phyloP scores from a whole-genome alignment of 2,113 vertebrate species.

The Pao palembangensis region DNA sequence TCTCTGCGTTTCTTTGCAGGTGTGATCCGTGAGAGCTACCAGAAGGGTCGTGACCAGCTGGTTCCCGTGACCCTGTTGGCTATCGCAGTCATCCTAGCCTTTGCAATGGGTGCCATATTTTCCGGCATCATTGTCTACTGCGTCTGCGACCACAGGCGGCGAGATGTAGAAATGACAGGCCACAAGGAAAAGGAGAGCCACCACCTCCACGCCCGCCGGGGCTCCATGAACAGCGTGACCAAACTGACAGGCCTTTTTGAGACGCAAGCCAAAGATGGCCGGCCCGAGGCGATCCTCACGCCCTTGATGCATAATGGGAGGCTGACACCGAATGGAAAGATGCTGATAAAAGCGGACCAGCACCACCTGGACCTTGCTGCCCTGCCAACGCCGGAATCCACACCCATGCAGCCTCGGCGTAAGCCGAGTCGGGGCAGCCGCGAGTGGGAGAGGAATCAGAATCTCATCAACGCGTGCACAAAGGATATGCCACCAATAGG shows the following conservation, averaged over 20 bases:
- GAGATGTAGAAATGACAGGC: slow-evolving; percentile 80
- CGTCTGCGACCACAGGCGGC: slow-evolving; percentile 90
- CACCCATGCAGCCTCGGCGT: slow-evolving; percentile 93
- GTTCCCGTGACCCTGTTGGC: slow-evolving; percentile 94
- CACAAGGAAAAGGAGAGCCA: slow-evolving; percentile 88
- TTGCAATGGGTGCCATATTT: slow-evolving; percentile 95
- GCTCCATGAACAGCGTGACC: slow-evolving; percentile 97
- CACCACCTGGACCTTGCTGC: slow-evolving; percentile 92
- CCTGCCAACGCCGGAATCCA: slow-evolving; percentile 93
- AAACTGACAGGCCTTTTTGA: slow-evolving; percentile 96
- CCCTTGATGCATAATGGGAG: slow-evolving; percentile 97
- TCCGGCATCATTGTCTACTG: slow-evolving; percentile 95
- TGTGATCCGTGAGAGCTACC: slow-evolving; percentile 96
- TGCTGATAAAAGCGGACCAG: slow-evolving; percentile 95
- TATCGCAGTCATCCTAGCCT: slow-evolving; percentile 94
- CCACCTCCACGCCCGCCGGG: slow-evolving; percentile 80
- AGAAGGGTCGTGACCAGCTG: slow-evolving; percentile 93
- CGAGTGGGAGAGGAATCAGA: slow-evolving; percentile 97
- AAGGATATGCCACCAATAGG: slow-evolving; percentile 90
- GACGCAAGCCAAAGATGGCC: slow-evolving; percentile 89
- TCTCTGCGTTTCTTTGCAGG: slow-evolving; percentile 75
- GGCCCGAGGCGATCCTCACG: slow-evolving; percentile 89
- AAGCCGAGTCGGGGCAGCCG: slow-evolving; percentile 91
- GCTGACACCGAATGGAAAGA: slow-evolving; percentile 83
- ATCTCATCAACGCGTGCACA: slow-evolving; percentile 95